Conservation (phyloP, 64 coral and sea anemone genomes). For the Pachyseris speciosa region DNA sequence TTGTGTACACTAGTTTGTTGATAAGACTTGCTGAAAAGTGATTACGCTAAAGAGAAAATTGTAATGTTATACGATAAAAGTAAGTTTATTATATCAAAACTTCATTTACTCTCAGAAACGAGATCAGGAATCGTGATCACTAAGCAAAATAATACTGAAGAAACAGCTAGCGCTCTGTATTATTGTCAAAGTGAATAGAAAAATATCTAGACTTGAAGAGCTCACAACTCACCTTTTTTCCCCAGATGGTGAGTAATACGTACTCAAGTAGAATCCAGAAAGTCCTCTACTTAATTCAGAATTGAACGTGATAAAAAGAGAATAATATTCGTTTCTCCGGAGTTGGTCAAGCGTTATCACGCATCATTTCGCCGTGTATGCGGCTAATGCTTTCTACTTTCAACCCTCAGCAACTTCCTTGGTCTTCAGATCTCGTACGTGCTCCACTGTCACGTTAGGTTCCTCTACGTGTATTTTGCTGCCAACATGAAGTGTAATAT, state of each 20-base stretch:
- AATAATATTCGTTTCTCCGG: background rate
- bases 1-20: too few relatives aligned
- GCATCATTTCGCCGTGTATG: background rate
- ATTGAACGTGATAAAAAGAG: constrained; percentile 1
- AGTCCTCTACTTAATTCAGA: constrained; percentile 19
- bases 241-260: constrained; percentile 6
- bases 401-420: background rate
- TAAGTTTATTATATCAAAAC: too few relatives aligned
- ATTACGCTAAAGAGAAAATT: too few relatives aligned
- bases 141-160: too few relatives aligned
- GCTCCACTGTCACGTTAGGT: background rate
- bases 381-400: background rate
- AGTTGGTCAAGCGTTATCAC: background rate
- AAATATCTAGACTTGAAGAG: too few relatives aligned
- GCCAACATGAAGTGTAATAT: constrained; percentile 37
- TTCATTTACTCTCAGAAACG: too few relatives aligned
- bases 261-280: constrained; percentile 34
- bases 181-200: too few relatives aligned
- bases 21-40: too few relatives aligned
- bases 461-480: background rate
- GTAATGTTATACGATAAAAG: too few relatives aligned
- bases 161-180: too few relatives aligned
- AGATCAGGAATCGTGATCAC: too few relatives aligned
- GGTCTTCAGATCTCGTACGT: background rate
- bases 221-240: constrained; percentile 25